phyloP scores from a whole-genome alignment of 2,888 invertebrate genomes.

The Trissolcus brochymenae region DNA sequence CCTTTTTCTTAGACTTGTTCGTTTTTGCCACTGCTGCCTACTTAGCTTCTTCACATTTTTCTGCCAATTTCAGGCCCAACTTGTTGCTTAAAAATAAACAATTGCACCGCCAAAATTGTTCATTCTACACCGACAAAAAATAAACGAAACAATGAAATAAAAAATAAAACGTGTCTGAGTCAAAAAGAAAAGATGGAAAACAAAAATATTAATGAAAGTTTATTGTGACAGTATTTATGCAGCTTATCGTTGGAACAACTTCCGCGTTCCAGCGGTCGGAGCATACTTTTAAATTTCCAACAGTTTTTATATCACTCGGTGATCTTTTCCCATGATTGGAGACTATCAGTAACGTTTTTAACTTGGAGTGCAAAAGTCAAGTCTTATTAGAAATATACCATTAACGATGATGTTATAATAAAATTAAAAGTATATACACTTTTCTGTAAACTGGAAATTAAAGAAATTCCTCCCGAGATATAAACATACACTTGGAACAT shows the following conservation, averaged over 20 bases:
- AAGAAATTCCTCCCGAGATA: conserved; percentile 36
- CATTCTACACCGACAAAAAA: too few species aligned
- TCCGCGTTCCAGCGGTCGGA: too few species aligned
- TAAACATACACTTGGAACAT: conserved; percentile 23
- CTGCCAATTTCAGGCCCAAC: conserved; percentile 7
- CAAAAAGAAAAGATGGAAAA: too few species aligned
- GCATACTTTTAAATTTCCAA: too few species aligned
- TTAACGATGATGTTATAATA: conserved; percentile 42
- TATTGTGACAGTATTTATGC: too few species aligned
- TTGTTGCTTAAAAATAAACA: background rate
- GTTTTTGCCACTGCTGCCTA: conserved; percentile 10
- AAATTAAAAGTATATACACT: conserved; percentile 30
- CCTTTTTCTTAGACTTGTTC: conserved; percentile 51
- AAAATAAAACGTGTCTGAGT: too few species aligned
- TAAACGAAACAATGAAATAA: too few species aligned
- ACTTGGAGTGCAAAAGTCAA: conserved; percentile 24
- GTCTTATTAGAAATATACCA: conserved; percentile 28
- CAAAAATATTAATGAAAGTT: too few species aligned
- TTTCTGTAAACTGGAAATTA: conserved; percentile 24
- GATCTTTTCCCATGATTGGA: too few species aligned
- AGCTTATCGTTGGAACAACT: too few species aligned
- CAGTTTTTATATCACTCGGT: too few species aligned
- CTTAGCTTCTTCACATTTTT: conserved; percentile 29
- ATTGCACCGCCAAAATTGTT: too few species aligned
- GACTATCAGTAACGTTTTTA: conserved; percentile 13